Base-by-base conservation (phyloP, 1,140 invertebrate species). In the Halotydeus destructor region DNA sequence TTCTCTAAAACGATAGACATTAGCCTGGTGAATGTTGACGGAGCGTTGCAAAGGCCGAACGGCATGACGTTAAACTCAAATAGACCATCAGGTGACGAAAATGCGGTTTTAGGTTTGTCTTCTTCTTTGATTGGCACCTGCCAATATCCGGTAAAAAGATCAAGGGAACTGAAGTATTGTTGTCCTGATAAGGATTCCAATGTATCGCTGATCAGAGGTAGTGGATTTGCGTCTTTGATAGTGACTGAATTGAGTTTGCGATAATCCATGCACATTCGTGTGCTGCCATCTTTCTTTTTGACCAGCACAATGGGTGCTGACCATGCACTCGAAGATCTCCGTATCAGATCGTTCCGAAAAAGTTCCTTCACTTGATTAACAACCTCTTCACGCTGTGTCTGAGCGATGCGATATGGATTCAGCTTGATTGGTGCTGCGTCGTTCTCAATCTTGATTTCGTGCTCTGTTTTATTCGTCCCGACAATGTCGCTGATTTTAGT, bases 181-280 rank as follows among this genome's bases (percentile, higher is more conserved):
- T 30, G 33, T 30, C 28, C 28, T 11, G 28, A 30, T 30, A 39
- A 8, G 23, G 23, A 5, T 34, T 39, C 38, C 8, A 39, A 11
- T 28, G 19, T 32, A 11, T 11, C 34, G 8, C 19, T 22, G 37
- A 69, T 64, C 8, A 52, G 33, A 0, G 62, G 66, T 4, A 70
- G 43, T 50, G 68, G 67, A 51, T 61, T 70, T 31, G 48, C 53
- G 49, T 69, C 64, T 37, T 54, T 51, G 0, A 54, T 52, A 0
- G 57, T 66, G 0, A 39, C 52, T 40, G 14, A 5, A 49, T 69
- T 69, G n/a, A 70, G 38, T 16, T 39, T 24, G 14, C 64, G 31
- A 47, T 57, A 69, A 49, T 69, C 63, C 0, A 67, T 45, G 46
- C 55, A 63, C 45, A 65, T 45, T 43, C 60, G 47, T 22, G 53